Evolutionary conservation across 1,140 invertebrate species (phyloP).

Genomic region (Prorops nasuta): DNA sequence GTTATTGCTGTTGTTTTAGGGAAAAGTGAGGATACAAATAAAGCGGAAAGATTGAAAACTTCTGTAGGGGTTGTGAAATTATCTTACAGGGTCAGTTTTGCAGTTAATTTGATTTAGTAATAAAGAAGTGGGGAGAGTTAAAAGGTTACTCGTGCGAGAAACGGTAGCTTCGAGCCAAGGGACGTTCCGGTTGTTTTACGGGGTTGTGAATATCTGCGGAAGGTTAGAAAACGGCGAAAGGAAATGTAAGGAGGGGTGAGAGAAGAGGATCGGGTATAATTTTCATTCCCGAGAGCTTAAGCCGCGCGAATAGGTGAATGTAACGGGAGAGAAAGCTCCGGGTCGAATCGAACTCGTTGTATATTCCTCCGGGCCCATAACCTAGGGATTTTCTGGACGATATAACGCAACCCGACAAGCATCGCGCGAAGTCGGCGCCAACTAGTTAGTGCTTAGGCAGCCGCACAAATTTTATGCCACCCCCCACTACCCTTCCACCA

Average conservation of each 20-base stretch:
- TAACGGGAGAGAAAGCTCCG: not conserved
- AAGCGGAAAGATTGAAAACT: not conserved
- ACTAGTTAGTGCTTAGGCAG: not conserved
- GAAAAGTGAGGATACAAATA: no score
- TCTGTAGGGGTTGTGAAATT: not conserved
- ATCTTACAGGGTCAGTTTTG: not conserved
- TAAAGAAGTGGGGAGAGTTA: not conserved
- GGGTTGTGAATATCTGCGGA: not conserved
- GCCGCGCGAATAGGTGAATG: not conserved
- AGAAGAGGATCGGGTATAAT: constrained; percentile 12
- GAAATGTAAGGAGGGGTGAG: not conserved
- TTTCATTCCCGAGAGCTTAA: constrained; percentile 5
- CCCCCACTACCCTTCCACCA: no score
- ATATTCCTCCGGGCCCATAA: not conserved
- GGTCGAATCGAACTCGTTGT: not conserved
- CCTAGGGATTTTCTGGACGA: not conserved
- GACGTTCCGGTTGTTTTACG: not conserved
- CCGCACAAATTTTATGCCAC: no score
- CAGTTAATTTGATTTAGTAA: not conserved
- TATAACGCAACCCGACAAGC: not conserved
- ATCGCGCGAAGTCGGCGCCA: not conserved
- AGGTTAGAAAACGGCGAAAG: not conserved
- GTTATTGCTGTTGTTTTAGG: no score
- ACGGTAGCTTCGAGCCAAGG: not conserved
- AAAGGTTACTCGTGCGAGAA: not conserved